A percentile compares a stretch with the other conserved stretches of the same genome.
These are phyloP conservation scores for Metopolophium dirhodum DNA, from an alignment of 1,140 invertebrate species.

Conservation along the genomic window DNA sequence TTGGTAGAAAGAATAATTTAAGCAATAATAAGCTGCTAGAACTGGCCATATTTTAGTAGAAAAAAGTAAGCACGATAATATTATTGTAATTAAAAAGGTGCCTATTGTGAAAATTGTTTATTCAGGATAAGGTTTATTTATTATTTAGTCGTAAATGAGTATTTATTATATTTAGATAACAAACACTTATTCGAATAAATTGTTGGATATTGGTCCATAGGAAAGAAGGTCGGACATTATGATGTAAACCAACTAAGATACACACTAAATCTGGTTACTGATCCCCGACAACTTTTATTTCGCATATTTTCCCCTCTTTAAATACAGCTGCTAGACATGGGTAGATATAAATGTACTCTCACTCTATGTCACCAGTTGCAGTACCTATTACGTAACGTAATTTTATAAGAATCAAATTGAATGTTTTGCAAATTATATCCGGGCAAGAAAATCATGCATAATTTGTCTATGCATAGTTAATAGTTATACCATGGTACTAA, in stretches of 20 bases:
- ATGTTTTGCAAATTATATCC: constrained; percentile 22
- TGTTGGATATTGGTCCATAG: not conserved
- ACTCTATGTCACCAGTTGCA: not conserved
- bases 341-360: not conserved
- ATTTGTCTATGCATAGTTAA: not conserved
- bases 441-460: constrained; percentile 24
- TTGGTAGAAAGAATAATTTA: not conserved
- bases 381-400: constrained; percentile 1
- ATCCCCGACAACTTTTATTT: constrained; percentile 35
- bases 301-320: not conserved
- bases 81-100: not conserved
- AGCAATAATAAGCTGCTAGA: not conserved
- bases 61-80: not conserved
- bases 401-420: constrained; percentile 19
- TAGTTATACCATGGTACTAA: not conserved
- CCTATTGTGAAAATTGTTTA: not conserved
- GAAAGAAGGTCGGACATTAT: constrained; percentile 32
- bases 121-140: not conserved
- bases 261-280: constrained; percentile 25
- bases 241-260: not conserved
- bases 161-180: not conserved
- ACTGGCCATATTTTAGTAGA: not conserved
- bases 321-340: not conserved
- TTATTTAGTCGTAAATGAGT: not conserved
- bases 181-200: not conserved